Evolutionary conservation across 2,888 invertebrate species (phyloP).

Genomic region (Agonopterix heracliana): DNA sequence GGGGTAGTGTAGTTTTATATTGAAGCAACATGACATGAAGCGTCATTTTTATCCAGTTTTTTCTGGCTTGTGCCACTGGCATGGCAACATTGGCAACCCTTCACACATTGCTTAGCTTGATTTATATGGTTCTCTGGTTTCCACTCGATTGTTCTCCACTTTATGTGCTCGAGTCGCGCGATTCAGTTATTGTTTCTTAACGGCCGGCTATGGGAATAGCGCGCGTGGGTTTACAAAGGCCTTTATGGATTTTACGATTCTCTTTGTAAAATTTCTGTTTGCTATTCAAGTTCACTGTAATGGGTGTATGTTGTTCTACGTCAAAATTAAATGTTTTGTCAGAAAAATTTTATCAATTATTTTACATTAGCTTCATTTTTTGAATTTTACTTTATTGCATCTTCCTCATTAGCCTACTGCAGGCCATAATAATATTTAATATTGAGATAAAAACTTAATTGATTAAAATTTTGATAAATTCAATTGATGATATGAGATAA

Average conservation of each 20-base stretch:
- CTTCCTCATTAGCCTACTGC: too few species aligned
- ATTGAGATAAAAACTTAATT: too few species aligned
- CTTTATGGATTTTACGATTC: constrained; percentile 40
- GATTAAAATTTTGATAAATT: too few species aligned
- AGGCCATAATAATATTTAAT: too few species aligned
- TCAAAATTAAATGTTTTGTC: not conserved
- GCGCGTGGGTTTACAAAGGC: constrained; percentile 47
- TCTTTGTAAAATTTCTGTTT: constrained; percentile 26
- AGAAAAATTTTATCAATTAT: not conserved
- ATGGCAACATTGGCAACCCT: too few species aligned
- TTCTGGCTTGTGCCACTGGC: constrained; percentile 2
- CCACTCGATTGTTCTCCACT: constrained; percentile 67
- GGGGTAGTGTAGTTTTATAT: too few species aligned
- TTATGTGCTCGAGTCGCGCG: constrained; percentile 54
- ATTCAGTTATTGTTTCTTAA: constrained; percentile 63
- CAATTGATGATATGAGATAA: too few species aligned
- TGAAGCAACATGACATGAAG: too few species aligned
- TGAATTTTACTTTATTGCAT: too few species aligned
- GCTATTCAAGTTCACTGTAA: constrained; percentile 39
- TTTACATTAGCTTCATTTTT: too few species aligned
- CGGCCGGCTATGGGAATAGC: constrained; percentile 50
- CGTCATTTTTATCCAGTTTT: too few species aligned
- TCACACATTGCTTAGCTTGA: constrained; percentile 57
- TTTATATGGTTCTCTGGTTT: constrained; percentile 71
- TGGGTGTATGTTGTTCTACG: constrained; percentile 9